phyloP scores from a whole-genome alignment of 2,113 vertebrate genomes.

The Sander vitreus region DNA sequence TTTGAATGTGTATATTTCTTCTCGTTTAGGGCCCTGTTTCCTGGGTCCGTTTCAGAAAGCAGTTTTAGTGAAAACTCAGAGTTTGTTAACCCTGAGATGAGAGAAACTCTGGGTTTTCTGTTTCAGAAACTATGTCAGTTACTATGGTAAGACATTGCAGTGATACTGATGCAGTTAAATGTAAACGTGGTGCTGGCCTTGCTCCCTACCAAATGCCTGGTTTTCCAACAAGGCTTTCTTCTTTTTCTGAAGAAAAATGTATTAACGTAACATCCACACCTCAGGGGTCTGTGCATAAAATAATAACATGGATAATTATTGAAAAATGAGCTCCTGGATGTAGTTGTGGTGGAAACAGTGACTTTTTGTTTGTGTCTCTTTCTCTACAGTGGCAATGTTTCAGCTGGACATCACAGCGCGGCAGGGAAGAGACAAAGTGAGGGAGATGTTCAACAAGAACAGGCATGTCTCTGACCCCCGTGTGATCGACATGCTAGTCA shows the following conservation, averaged over 20 bases:
- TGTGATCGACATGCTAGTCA: slow-evolving; percentile 93
- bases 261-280: neutral
- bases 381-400: slow-evolving; percentile 85
- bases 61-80: too few relatives aligned
- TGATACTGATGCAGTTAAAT: neutral
- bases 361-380: neutral
- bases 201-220: neutral
- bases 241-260: neutral
- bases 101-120: too few relatives aligned
- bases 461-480: slow-evolving; percentile 90
- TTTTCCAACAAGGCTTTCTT: neutral
- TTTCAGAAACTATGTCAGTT: too few relatives aligned
- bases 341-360: too few relatives aligned
- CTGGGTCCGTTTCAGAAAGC: too few relatives aligned
- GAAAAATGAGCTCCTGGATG: neutral
- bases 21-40: fast-evolving
- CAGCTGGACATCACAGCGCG: slow-evolving; percentile 91
- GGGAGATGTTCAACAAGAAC: slow-evolving; percentile 94
- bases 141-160: neutral
- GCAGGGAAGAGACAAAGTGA: slow-evolving; percentile 91
- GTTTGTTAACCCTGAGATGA: too few relatives aligned
- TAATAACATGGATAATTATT: too few relatives aligned
- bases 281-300: neutral
- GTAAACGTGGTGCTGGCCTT: neutral
- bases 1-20: neutral